A percentile compares a stretch with the other conserved stretches of the same genome.
These are phyloP conservation scores for Drosophila tsacasi DNA, from an alignment of 1,140 invertebrate species.

Conservation along the genomic window DNA sequence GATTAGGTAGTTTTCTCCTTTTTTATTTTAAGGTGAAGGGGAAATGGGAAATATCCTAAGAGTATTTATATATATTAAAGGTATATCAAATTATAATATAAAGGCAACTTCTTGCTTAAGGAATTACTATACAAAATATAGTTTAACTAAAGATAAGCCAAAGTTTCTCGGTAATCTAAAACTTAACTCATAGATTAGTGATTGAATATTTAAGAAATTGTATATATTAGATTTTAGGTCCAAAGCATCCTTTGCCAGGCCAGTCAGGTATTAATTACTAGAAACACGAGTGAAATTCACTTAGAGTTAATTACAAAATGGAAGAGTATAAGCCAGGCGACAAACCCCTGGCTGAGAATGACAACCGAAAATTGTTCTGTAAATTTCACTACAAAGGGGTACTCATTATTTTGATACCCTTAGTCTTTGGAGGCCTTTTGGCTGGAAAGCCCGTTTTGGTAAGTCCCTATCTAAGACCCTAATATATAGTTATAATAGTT, in stretches of 20 bases:
- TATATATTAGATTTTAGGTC: no score
- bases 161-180: neutral
- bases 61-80: neutral
- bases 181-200: no score
- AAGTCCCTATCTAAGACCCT: neutral
- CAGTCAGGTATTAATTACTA: neutral
- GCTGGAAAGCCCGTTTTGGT: conserved; percentile 19
- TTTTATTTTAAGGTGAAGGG: neutral
- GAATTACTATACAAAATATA: no score
- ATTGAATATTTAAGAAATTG: neutral
- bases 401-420: conserved; percentile 43
- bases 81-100: no score
- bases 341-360: conserved; percentile 27
- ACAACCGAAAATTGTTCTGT: conserved; percentile 52
- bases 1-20: conserved; percentile 1
- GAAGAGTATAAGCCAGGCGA: conserved; percentile 55
- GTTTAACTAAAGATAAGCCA: no score
- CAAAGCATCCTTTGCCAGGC: neutral
- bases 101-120: no score
- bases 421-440: conserved; percentile 45
- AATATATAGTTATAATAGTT: no score
- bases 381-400: conserved; percentile 64
- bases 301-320: neutral
- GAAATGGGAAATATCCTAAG: neutral
- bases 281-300: neutral